Base-by-base conservation (phyloP, 2,113 vertebrate species). In the Eulemur macaco region DNA sequence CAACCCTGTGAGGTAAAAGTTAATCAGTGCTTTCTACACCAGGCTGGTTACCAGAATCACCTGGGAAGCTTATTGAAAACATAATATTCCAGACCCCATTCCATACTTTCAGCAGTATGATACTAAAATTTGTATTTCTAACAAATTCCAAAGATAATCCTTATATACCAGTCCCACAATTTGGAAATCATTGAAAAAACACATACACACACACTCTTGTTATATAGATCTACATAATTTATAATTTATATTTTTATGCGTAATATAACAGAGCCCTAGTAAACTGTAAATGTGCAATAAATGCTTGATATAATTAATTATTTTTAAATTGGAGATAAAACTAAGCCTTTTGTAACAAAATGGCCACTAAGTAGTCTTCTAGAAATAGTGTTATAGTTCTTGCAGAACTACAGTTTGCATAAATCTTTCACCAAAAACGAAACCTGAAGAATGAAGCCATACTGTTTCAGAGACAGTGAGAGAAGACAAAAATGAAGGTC, bases 281-380 rank as follows among this genome's bases (percentile, higher is more conserved):
- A 85, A 1, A 76, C 23, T 89, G 25, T 92, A 91, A 69, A 69
- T 82, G 31, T 83, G 94, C 50, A 80, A 68, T 86, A 90, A 94
- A 89, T 69, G 29, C 11, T 58, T 89, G 34, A 89, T 71, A 13
- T 81, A 69, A 96, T 73, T 95, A 91, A 86, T 39, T 95, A 91
- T 88, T 96, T 76, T 78, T 34, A 88, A 97, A 71, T 10, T 52
- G 45, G 73, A 94, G 69, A 88, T 73, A 92, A 96, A 96, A 91
- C 64, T 29, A 21, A 77, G 31, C 9, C 63, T 92, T 86, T 56
- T 91, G 10, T 78, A 69, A 91, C 14, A 78, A 29, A 12, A 83
- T 68, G n/a, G 63, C 58, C 85, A 77, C 2, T 56, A 86, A 69
- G 17, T 0, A 69, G 37, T 58, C 54, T 64, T 78, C 4, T 13